Percentiles rank a stretch among this genome's conserved stretches.
phyloP scores from a whole-genome alignment of 1,140 invertebrate genomes.

The Choristoneura fumiferana region DNA sequence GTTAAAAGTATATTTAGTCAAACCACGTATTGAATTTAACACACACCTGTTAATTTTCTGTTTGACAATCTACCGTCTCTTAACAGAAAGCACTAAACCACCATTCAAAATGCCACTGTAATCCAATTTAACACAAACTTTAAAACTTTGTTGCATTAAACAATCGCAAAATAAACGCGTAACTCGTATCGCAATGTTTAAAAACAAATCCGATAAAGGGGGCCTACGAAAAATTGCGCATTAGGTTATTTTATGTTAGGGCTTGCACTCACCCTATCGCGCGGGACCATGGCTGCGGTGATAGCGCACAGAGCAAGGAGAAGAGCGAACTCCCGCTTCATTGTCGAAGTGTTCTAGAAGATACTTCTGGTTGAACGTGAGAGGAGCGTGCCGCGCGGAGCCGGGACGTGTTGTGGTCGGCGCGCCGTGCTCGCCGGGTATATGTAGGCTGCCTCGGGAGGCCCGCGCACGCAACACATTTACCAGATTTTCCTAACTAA shows the following conservation, averaged over 20 bases:
- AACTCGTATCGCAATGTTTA: constrained; percentile 1
- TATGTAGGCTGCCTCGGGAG: constrained; percentile 33
- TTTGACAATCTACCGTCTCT: too few species aligned
- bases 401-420: neutral
- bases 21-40: too few species aligned
- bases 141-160: too few species aligned
- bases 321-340: constrained; percentile 32
- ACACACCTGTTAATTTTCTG: too few species aligned
- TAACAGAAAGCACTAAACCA: too few species aligned
- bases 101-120: too few species aligned
- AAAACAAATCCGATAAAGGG: neutral
- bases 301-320: constrained; percentile 34
- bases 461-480: constrained; percentile 36
- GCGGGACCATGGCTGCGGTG: constrained; percentile 40
- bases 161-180: neutral
- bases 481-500: constrained; percentile 13
- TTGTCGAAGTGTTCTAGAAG: constrained; percentile 25
- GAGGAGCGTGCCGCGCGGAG: neutral
- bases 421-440: neutral
- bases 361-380: neutral
- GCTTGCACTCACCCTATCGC: constrained; percentile 41
- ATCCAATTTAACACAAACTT: too few species aligned
- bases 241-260: neutral
- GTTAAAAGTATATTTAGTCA: too few species aligned
- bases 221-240: neutral